Percentiles rank a stretch among this genome's conserved stretches.
These are phyloP conservation scores for Tinea trinotella DNA, from an alignment of 2,888 invertebrate species.

Conservation along the genomic window DNA sequence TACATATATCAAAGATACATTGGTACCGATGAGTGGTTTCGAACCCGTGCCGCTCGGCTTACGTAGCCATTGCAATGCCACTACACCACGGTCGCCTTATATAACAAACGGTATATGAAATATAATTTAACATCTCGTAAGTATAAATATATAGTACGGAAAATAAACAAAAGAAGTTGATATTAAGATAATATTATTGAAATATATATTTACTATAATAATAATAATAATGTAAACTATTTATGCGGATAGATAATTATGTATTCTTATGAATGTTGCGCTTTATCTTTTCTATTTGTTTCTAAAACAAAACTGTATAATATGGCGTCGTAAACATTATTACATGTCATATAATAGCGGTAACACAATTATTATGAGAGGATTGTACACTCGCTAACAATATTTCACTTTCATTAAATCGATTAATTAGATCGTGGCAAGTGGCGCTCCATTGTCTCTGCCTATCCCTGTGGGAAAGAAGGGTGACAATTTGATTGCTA, in stretches of 20 bases:
- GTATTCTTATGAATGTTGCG: neutral
- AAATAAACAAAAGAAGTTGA: neutral
- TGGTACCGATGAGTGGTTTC: no score
- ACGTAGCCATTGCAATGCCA: no score
- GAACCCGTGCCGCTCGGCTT: no score
- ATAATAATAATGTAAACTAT: conserved; percentile 4
- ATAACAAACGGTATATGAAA: neutral
- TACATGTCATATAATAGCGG: conserved; percentile 34
- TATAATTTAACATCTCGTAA: no score
- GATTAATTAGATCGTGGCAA: no score
- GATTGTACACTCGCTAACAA: conserved; percentile 30
- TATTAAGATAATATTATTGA: neutral
- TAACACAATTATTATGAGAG: conserved; percentile 31
- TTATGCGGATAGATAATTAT: conserved; percentile 1
- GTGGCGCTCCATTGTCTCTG: no score
- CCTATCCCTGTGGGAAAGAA: no score
- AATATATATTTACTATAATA: neutral
- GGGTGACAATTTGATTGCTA: no score
- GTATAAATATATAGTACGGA: no score
- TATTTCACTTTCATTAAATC: no score
- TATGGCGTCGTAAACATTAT: conserved; percentile 38
- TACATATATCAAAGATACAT: no score
- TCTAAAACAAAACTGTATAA: conserved; percentile 34
- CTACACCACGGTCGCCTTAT: no score
- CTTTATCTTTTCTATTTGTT: conserved; percentile 26